Conservation (phyloP, 2,888 invertebrate species). For the Frankliniella intonsa region DNA sequence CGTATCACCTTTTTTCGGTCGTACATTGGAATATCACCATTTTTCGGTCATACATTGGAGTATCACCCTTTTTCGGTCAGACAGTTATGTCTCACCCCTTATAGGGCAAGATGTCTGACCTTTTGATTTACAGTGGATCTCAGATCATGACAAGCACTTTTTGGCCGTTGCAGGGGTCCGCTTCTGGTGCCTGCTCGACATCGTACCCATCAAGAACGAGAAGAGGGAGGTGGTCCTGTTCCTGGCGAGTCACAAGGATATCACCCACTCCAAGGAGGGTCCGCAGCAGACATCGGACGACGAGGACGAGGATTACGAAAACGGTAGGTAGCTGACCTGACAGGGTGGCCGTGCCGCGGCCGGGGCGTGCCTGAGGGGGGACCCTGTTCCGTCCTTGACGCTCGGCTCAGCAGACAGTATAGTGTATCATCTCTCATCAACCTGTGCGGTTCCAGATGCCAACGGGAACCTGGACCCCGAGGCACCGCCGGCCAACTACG, state of each 20-base stretch:
- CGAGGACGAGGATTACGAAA: constrained; percentile 73
- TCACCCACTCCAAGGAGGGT: constrained; percentile 85
- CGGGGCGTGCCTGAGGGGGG: too few relatives aligned
- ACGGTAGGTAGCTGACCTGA: constrained; percentile 63
- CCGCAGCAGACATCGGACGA: constrained; percentile 61
- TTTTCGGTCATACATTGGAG: too few relatives aligned
- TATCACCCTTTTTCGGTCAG: too few relatives aligned
- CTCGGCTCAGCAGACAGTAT: too few relatives aligned
- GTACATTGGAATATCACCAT: too few relatives aligned
- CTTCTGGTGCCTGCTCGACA: constrained; percentile 94
- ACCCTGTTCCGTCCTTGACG: too few relatives aligned
- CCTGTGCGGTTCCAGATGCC: constrained; percentile 34
- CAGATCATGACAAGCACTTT: constrained; percentile 25
- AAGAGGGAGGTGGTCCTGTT: constrained; percentile 94
- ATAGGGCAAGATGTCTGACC: too few relatives aligned
- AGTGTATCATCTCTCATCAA: neutral
- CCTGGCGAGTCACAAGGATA: constrained; percentile 94
- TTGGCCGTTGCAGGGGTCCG: constrained; percentile 64
- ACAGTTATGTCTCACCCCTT: too few relatives aligned
- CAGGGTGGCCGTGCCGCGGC: neutral
- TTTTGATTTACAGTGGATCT: too few relatives aligned
- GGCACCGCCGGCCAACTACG: constrained; percentile 83
- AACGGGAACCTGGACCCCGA: constrained; percentile 65
- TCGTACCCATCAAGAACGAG: constrained; percentile 97
- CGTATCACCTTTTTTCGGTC: too few relatives aligned